Evolutionary conservation across 1,140 invertebrate genomes (phyloP).

Genomic region (Oryzaephilus surinamensis): DNA sequence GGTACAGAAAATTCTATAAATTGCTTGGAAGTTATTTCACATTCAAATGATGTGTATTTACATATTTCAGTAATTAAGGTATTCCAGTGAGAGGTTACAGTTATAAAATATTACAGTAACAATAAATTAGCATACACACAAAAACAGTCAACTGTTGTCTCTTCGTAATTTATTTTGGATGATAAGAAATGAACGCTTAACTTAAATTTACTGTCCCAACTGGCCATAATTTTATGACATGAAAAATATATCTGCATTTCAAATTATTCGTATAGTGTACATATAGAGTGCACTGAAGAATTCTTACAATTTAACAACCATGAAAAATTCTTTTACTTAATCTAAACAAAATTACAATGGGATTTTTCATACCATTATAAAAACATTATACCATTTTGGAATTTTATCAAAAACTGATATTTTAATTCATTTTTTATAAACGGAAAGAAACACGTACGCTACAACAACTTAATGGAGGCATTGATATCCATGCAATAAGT

Average conservation of each 20-base stretch:
- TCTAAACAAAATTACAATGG: not conserved
- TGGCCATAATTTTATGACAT: conserved; percentile 2
- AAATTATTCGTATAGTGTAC: not conserved
- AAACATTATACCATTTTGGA: not conserved
- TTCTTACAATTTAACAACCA: no score
- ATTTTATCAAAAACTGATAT: not conserved
- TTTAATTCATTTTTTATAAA: not conserved
- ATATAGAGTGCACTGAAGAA: no score
- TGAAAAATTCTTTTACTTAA: no score
- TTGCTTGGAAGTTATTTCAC: conserved; percentile 12
- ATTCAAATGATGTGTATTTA: conserved; percentile 20
- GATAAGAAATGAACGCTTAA: conserved; percentile 8
- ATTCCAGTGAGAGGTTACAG: conserved; percentile 9
- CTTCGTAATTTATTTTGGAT: conserved; percentile 8
- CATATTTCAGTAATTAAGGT: conserved; percentile 20
- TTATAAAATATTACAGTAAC: conserved; percentile 13
- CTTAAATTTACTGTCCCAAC: conserved; percentile 3
- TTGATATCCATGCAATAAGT: no score
- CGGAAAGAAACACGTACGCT: no score
- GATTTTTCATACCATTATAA: not conserved
- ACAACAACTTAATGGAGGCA: no score
- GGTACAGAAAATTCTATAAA: conserved; percentile 16
- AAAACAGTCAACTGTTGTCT: conserved; percentile 6
- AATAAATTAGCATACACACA: conserved; percentile 16
- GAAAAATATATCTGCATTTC: not conserved